Evolutionary conservation across 2,113 vertebrate genomes (phyloP).

Genomic region (Spea multiplicata): DNA sequence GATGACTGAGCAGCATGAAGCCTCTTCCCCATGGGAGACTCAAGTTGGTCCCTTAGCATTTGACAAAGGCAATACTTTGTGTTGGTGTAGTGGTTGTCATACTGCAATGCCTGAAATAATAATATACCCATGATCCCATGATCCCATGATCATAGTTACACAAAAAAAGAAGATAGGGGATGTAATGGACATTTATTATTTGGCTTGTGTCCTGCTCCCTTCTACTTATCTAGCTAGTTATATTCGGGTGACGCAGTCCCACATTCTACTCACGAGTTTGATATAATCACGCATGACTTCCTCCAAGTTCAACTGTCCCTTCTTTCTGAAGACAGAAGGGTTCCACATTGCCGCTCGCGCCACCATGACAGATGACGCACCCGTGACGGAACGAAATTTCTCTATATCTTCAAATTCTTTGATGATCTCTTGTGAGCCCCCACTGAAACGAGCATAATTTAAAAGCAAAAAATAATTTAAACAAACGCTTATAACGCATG

Average conservation of each 20-base stretch:
- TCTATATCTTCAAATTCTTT: slow-evolving; percentile 76
- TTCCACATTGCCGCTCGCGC: slow-evolving; percentile 98
- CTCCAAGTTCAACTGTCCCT: slow-evolving; percentile 77
- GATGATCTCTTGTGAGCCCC: slow-evolving; percentile 89
- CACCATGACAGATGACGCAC: slow-evolving; percentile 88
- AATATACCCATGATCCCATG: slow-evolving; percentile 31
- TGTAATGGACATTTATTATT: neutral
- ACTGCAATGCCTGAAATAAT: slow-evolving; percentile 78
- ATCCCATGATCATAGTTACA: slow-evolving; percentile 18
- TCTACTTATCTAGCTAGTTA: neutral
- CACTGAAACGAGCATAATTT: slow-evolving; percentile 60
- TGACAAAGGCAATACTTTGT: slow-evolving; percentile 97
- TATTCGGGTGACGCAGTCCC: neutral
- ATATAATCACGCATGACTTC: slow-evolving; percentile 87
- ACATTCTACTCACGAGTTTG: slow-evolving; percentile 76
- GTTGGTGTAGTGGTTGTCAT: slow-evolving; percentile 91
- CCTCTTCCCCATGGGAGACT: slow-evolving; percentile 83
- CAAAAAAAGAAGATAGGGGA: neutral
- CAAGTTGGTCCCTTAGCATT: slow-evolving; percentile 90
- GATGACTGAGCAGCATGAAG: slow-evolving; percentile 86
- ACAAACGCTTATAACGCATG: neutral
- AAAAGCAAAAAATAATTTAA: neutral
- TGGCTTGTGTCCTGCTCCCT: neutral
- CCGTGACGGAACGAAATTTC: slow-evolving; percentile 72
- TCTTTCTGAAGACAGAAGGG: slow-evolving; percentile 81